These are phyloP conservation scores for Epinotia ramella DNA, from an alignment of 2,888 invertebrate genomes.

Conservation along the genomic window DNA sequence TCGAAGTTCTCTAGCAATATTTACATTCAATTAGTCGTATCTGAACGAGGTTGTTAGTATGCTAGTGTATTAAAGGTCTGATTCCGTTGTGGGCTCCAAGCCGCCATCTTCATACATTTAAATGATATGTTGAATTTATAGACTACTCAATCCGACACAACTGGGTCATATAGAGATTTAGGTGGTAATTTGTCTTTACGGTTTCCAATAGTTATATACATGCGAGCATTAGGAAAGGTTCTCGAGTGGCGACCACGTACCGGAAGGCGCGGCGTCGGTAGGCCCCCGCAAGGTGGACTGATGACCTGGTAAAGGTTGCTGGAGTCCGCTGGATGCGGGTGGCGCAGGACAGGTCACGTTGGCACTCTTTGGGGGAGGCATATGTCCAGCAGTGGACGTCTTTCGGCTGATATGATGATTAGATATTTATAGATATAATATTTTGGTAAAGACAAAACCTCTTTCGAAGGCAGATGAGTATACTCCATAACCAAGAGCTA, in stretches of 20 bases:
- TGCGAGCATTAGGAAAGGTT: too few relatives aligned
- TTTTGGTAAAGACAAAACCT: neutral
- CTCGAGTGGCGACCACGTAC: too few relatives aligned
- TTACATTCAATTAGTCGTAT: neutral
- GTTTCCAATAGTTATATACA: neutral
- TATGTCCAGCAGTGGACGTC: too few relatives aligned
- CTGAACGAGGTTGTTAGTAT: conserved; percentile 2
- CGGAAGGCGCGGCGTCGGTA: too few relatives aligned
- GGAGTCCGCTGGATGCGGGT: too few relatives aligned
- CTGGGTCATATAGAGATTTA: neutral
- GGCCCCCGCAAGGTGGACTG: too few relatives aligned
- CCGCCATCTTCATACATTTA: neutral
- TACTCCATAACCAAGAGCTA: neutral
- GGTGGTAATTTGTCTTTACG: neutral
- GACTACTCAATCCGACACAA: neutral
- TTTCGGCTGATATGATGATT: too few relatives aligned
- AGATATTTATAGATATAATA: neutral
- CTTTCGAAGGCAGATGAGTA: neutral
- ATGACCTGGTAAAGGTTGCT: too few relatives aligned
- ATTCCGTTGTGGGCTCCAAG: neutral
- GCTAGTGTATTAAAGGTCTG: neutral
- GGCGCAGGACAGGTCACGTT: too few relatives aligned
- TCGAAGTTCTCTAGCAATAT: neutral
- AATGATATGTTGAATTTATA: neutral
- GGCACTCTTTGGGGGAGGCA: too few relatives aligned